A percentile compares a stretch with the other conserved stretches of the same genome.
Conservation (phyloP, 2,888 invertebrate genomes). For the Eupithecia tripunctaria region DNA sequence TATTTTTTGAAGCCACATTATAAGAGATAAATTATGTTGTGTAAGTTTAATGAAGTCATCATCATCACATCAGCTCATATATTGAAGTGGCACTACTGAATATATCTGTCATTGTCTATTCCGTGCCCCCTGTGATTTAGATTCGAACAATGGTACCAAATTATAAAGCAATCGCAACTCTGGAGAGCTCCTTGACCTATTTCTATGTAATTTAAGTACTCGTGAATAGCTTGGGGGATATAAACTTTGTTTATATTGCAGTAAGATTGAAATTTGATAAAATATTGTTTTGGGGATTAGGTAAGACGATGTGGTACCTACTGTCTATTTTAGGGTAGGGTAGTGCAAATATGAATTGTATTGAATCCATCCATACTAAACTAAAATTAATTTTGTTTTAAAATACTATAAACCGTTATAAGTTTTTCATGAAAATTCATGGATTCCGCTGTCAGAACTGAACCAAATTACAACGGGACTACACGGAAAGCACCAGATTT, state of each 20-base stretch:
- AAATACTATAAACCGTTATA: no score
- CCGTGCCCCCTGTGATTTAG: conserved; percentile 63
- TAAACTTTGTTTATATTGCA: conserved; percentile 20
- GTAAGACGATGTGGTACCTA: background rate
- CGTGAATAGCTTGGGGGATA: conserved; percentile 23
- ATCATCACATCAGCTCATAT: background rate
- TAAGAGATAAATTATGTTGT: no score
- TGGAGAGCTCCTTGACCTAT: conserved; percentile 77
- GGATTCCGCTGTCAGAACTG: no score
- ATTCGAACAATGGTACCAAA: conserved; percentile 75
- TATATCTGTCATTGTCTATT: background rate
- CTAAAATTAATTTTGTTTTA: no score
- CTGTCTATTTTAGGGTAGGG: background rate
- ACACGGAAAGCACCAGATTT: no score
- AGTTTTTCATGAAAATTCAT: no score
- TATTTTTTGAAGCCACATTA: no score
- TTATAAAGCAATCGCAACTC: conserved; percentile 74
- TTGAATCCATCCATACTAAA: no score
- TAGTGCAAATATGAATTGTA: background rate
- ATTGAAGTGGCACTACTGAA: background rate
- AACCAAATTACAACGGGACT: no score
- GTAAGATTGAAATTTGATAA: conserved; percentile 23
- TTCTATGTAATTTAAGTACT: conserved; percentile 47
- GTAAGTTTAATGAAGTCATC: no score
- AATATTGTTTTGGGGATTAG: conserved; percentile 16